Conservation (phyloP, 2,888 invertebrate species). For the Perizoma affinitatum region DNA sequence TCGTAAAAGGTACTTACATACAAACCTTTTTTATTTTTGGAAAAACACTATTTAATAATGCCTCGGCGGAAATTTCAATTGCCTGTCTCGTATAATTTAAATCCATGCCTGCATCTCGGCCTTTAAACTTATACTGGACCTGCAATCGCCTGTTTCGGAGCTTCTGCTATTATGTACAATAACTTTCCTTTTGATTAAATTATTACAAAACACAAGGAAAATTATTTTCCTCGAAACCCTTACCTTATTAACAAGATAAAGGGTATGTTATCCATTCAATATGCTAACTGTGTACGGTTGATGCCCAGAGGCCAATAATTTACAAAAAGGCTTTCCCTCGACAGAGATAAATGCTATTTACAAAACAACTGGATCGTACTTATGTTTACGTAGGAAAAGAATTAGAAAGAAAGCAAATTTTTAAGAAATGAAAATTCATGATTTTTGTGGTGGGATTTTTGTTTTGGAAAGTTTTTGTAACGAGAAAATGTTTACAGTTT, state of each 20-base stretch:
- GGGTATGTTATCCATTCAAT: constrained; percentile 36
- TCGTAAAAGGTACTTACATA: no score
- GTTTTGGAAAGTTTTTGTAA: constrained; percentile 20
- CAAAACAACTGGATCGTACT: constrained; percentile 36
- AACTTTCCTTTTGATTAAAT: constrained; percentile 9
- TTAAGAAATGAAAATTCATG: constrained; percentile 30
- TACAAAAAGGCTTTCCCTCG: constrained; percentile 31
- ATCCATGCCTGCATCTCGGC: no score
- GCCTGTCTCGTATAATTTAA: no score
- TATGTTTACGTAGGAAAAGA: constrained; percentile 29
- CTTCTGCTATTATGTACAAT: no score
- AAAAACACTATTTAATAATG: no score
- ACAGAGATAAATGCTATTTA: constrained; percentile 34
- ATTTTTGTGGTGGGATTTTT: constrained; percentile 15
- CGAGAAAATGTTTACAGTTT: constrained; percentile 12
- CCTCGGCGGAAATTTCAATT: no score
- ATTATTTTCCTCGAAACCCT: constrained; percentile 16
- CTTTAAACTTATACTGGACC: no score
- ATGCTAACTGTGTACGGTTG: constrained; percentile 35
- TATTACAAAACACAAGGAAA: constrained; percentile 17
- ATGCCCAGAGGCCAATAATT: constrained; percentile 39
- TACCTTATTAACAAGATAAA: constrained; percentile 31
- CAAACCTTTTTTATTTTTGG: no score
- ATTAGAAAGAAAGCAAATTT: constrained; percentile 32
- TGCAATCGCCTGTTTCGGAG: no score